Percentiles rank a stretch among this genome's conserved stretches.
Evolutionary conservation across 1,140 invertebrate species (phyloP).

Genomic region (Drosophila gunungcola): DNA sequence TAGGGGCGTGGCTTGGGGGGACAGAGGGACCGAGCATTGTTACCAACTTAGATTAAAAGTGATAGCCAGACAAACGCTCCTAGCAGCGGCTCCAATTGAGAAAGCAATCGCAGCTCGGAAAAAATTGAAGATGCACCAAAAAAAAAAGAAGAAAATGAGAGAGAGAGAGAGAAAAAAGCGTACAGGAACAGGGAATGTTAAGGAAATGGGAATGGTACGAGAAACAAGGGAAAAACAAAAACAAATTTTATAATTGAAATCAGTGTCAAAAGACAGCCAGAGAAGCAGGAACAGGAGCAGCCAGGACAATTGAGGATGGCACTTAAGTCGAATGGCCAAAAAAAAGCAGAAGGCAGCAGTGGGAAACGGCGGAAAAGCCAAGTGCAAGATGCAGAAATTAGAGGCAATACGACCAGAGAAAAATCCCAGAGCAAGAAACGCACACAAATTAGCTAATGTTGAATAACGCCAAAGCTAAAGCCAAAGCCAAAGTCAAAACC

Average conservation of each 20-base stretch:
- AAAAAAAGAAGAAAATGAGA: neutral
- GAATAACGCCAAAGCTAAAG: conserved; percentile 60
- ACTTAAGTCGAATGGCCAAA: conserved; percentile 61
- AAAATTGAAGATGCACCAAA: neutral
- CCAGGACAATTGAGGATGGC: conserved; percentile 39
- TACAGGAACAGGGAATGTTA: conserved; percentile 4
- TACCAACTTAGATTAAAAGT: conserved; percentile 73
- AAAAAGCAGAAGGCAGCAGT: conserved; percentile 16
- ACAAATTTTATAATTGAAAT: conserved; percentile 81
- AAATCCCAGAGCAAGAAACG: conserved; percentile 12
- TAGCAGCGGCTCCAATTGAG: conserved; percentile 58
- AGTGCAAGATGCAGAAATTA: conserved; percentile 52
- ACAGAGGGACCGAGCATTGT: conserved; percentile 37
- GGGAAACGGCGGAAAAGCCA: conserved; percentile 3
- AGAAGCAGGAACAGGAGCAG: conserved; percentile 17
- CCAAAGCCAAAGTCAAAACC: conserved; percentile 58
- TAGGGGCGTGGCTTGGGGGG: neutral
- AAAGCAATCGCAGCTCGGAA: conserved; percentile 58
- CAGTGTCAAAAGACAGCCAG: conserved; percentile 66
- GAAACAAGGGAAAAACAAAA: conserved; percentile 23
- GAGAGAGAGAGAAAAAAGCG: neutral
- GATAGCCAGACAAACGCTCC: conserved; percentile 62
- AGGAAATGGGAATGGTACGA: conserved; percentile 19
- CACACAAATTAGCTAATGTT: conserved; percentile 82
- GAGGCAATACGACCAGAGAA: conserved; percentile 2